Evolutionary conservation across 1,140 invertebrate genomes (phyloP), one percentile per base, ranked within the genome.

Genomic region (Mactra quadrangularis): DNA sequence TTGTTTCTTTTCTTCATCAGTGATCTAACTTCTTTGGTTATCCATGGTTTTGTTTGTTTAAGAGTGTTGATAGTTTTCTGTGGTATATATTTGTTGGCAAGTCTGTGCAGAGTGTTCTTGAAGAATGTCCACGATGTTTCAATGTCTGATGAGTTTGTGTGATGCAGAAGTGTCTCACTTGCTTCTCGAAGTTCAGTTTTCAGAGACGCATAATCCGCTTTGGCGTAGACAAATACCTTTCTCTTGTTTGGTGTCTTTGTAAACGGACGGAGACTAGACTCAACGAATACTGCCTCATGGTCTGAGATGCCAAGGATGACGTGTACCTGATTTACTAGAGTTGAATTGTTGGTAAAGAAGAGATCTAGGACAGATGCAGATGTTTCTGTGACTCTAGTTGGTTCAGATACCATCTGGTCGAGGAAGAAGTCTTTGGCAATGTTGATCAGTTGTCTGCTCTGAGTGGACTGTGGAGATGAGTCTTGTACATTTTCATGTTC

Each of bases 271-370:
- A 74, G 53, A 27, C 70, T 74, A 25, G 53, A 38, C 22, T 74
- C 70, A 13, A 74, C 22, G 53, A 74, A 57, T 7, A 74, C 70
- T 1, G 70, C 52, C 13, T 74, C 70, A 22, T 74, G 70, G 70
- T 74, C 70, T 19, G 22, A 17, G 22, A 74, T 74, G 35, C 70
- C 70, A 2, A 31, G 70, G 29, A 74, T 33, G n/a, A 74, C 53
- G 6, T 74, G 11, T 0, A 0, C 6, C 31, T 57, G 11, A 25
- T 74, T 72, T n/a, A 72, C 13, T 2, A 45, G 64, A n/a, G 64
- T n/a, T n/a, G n/a, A n/a, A n/a, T n/a, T n/a, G n/a, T n/a, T n/a
- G n/a, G n/a, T n/a, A n/a, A n/a, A n/a, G n/a, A n/a, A n/a, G n/a
- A n/a, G n/a, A n/a, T n/a, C n/a, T n/a, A n/a, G n/a, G n/a, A n/a